These are phyloP conservation scores for Lamellibrachia luymesi DNA, from an alignment of 1,140 invertebrate species.

Conservation along the genomic window DNA sequence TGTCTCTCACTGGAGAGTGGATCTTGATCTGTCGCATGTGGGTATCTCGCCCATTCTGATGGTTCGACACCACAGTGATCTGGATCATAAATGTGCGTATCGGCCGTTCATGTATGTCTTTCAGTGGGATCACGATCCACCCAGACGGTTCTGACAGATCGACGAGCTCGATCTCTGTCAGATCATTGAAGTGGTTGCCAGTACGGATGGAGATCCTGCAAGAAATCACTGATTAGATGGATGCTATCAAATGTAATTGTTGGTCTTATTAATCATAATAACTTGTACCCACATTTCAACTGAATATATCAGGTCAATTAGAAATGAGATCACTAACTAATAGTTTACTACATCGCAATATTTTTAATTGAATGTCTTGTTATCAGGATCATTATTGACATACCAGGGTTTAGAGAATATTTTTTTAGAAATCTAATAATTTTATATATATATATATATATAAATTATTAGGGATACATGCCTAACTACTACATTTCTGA, in stretches of 20 bases:
- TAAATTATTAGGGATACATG: too few species aligned
- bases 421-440: too few species aligned
- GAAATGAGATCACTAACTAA: too few species aligned
- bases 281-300: too few species aligned
- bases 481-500: too few species aligned
- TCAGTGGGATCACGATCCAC: conserved; percentile 85
- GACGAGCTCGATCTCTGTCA: conserved; percentile 94
- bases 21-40: conserved; percentile 97
- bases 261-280: too few species aligned
- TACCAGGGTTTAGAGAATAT: too few species aligned
- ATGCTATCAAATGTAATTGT: not conserved
- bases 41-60: conserved; percentile 97
- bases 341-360: too few species aligned
- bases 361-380: too few species aligned
- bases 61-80: conserved; percentile 78
- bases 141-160: conserved; percentile 92
- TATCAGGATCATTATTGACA: too few species aligned
- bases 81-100: conserved; percentile 95
- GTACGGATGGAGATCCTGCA: conserved; percentile 86
- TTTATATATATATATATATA: too few species aligned
- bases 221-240: not conserved
- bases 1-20: conserved; percentile 81
- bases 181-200: conserved; percentile 94
- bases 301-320: too few species aligned
- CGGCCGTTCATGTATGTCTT: conserved; percentile 82